Conservation (phyloP, 2,888 invertebrate species). For the Drosophila histrio region DNA sequence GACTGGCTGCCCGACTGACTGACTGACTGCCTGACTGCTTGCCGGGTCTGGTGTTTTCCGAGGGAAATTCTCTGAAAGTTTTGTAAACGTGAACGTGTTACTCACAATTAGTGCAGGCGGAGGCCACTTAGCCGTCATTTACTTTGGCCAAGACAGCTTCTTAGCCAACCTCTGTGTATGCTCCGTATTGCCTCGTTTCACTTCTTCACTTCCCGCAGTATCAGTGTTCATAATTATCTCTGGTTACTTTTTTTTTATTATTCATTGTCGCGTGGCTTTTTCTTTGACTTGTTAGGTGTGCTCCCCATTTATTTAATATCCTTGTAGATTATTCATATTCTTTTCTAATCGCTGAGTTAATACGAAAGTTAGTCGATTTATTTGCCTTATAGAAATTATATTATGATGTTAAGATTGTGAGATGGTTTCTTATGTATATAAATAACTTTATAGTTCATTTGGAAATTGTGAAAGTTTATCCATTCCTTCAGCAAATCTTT, state of each 20-base stretch:
- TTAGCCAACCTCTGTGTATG: constrained; percentile 7
- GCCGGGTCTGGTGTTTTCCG: constrained; percentile 48
- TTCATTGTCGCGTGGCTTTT: constrained; percentile 46
- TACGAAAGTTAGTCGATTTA: not conserved
- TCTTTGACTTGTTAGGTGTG: not conserved
- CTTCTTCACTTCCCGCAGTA: constrained; percentile 15
- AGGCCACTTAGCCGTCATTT: constrained; percentile 68
- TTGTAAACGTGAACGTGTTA: constrained; percentile 78
- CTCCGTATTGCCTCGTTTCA: not conserved
- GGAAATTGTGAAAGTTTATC: too few relatives aligned
- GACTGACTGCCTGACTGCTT: constrained; percentile 40
- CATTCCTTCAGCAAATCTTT: too few relatives aligned
- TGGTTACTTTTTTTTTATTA: constrained; percentile 57
- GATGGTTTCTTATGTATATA: not conserved
- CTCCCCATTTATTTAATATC: not conserved
- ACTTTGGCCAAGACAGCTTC: constrained; percentile 26
- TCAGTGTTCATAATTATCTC: constrained; percentile 73
- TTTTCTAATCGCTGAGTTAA: not conserved
- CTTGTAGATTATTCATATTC: not conserved
- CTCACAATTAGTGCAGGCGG: constrained; percentile 72
- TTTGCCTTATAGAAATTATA: not conserved
- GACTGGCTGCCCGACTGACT: constrained; percentile 54
- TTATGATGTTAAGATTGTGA: too few relatives aligned
- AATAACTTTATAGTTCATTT: not conserved
- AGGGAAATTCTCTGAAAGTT: constrained; percentile 72